These are phyloP conservation scores for Papilio protenor DNA, from an alignment of 2,888 invertebrate genomes.

Conservation along the genomic window DNA sequence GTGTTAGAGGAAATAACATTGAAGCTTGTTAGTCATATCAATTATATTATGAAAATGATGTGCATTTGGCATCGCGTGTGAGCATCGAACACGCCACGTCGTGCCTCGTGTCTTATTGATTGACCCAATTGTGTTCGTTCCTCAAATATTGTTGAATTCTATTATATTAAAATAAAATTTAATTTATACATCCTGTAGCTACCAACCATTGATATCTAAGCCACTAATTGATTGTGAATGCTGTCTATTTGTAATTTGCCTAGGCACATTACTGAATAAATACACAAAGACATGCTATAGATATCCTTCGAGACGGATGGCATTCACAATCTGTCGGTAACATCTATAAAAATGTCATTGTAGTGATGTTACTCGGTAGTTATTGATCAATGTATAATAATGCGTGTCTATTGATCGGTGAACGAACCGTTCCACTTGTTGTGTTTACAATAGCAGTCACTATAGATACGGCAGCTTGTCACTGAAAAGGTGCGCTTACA, in stretches of 20 bases:
- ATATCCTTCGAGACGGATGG: neutral
- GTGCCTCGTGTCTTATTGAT: constrained; percentile 68
- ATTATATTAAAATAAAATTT: constrained; percentile 1
- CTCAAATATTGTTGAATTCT: constrained; percentile 37
- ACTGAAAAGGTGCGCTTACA: constrained; percentile 15
- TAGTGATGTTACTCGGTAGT: neutral
- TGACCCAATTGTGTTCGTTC: constrained; percentile 69
- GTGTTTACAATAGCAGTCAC: constrained; percentile 35
- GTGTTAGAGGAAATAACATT: constrained; percentile 13
- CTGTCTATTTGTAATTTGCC: neutral
- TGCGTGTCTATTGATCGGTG: constrained; percentile 25
- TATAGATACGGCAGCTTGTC: constrained; percentile 35
- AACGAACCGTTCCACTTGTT: constrained; percentile 31
- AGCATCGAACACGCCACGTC: constrained; percentile 55
- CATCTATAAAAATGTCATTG: constrained; percentile 12
- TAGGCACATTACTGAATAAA: neutral
- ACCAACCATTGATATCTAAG: neutral
- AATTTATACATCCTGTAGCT: neutral
- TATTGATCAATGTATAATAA: constrained; percentile 28
- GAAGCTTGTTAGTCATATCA: constrained; percentile 27
- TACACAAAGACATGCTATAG: neutral
- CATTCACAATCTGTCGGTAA: neutral
- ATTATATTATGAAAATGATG: constrained; percentile 49
- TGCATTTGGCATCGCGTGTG: constrained; percentile 59
- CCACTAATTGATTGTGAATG: neutral